phyloP scores from a whole-genome alignment of 2,113 vertebrate genomes.

The Physeter macrocephalus region DNA sequence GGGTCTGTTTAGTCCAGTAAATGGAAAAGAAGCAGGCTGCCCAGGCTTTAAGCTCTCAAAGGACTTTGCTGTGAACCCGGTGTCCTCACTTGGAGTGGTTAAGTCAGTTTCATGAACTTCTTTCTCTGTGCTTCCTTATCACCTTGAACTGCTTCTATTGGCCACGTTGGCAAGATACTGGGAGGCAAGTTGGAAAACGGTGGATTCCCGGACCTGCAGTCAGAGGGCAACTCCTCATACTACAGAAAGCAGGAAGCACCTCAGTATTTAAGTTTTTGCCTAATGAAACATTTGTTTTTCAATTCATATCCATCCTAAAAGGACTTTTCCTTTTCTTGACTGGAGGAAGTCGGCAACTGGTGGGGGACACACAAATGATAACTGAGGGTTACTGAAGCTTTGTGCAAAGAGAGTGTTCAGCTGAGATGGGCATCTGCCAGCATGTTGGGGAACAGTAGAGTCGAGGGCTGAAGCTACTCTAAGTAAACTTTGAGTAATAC shows the following conservation, averaged over 20 bases:
- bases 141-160: background rate
- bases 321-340: background rate
- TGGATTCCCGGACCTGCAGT: background rate
- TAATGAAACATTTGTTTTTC: background rate
- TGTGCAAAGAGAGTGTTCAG: background rate
- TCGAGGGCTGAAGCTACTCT: background rate
- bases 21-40: background rate
- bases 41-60: background rate
- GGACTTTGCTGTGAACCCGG: no score
- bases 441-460: background rate
- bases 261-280: background rate
- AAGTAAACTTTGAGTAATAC: background rate
- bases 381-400: accelerated
- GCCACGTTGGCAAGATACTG: background rate
- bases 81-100: background rate
- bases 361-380: background rate
- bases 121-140: background rate
- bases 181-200: background rate
- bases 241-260: background rate
- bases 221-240: background rate
- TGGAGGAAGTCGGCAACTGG: no score
- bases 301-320: background rate
- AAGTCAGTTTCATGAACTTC: background rate
- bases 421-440: background rate
- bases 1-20: background rate